Base-by-base conservation (phyloP, 2,797 vertebrate genomes). In the Cephalopachus bancanus region DNA sequence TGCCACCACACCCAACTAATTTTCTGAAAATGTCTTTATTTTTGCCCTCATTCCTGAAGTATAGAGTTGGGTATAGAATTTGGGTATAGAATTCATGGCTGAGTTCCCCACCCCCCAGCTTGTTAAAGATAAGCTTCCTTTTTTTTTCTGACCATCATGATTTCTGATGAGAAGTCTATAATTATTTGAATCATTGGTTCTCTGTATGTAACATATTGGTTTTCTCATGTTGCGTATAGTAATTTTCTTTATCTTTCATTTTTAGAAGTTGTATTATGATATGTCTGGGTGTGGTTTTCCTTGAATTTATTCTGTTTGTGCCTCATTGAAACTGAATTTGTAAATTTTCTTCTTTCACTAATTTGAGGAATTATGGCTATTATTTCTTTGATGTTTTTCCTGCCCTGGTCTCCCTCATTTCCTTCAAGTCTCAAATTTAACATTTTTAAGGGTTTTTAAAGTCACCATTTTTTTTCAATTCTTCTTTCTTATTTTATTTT, bases 261-360 rank as follows among this genome's bases (percentile, higher is more conserved):
- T 83, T 71, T 88, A 65, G 24, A 83, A 91, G 30, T 91, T 86
- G 49, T 85, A 9, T 87, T 71, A 59, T 60, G 5, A 37, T 62
- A 20, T 57, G 5, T 33, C 12, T 57, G 57, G 33, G 37, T 53
- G 16, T 90, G 7, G 24, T 78, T 91, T 86, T 94, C 76, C 89
- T 83, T 79, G 64, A 59, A 79, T 89, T 78, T 92, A 4, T 83
- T 94, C 53, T 71, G 75, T 57, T 78, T 94, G 72, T 71, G 64
- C 59, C 26, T 85, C 20, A 80, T 10, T 72, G 11, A 37, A 24
- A n/a, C 84, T 92, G 71, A 96, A 53, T 89, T 83, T 71, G 37
- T 88, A 72, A 78, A 88, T 91, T 59, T 71, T 28, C 28, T 62
- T 53, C n/a, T 55, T 91, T 91, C 10, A 84, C 33, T 49, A 72